phyloP scores from a whole-genome alignment of 2,797 vertebrate genomes.

The Potorous gilbertii region DNA sequence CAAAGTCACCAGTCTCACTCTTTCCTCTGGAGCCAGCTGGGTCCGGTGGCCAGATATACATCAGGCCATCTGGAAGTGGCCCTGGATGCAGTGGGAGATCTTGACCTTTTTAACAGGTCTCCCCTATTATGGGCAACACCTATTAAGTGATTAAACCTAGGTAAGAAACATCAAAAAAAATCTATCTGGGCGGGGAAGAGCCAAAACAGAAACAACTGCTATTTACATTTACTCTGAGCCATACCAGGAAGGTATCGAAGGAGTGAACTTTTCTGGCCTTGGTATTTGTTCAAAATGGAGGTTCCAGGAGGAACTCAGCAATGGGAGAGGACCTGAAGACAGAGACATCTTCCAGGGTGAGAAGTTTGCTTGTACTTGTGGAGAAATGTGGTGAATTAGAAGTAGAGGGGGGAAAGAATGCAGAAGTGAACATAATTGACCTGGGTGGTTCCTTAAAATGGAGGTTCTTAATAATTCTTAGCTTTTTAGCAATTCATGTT shows the following conservation, averaged over 20 bases:
- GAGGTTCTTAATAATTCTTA: not conserved
- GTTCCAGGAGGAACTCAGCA: not conserved
- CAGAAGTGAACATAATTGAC: not conserved
- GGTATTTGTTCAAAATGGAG: not conserved
- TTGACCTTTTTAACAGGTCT: no score
- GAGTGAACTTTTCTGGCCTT: not conserved
- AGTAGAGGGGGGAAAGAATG: not conserved
- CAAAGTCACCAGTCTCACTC: no score
- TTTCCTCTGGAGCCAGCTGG: no score
- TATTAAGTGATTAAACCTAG: no score
- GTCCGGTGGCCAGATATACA: no score
- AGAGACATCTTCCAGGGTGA: not conserved
- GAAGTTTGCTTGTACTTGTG: not conserved
- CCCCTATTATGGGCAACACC: no score
- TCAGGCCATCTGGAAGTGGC: no score
- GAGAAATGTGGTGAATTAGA: not conserved
- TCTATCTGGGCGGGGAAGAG: no score
- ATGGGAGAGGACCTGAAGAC: not conserved
- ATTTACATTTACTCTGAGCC: no score
- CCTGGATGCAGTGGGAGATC: no score
- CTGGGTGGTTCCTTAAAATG: not conserved
- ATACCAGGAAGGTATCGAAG: not conserved
- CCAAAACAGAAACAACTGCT: no score
- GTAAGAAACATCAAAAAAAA: no score
- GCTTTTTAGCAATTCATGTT: not conserved